Base-by-base conservation (phyloP, 2,797 vertebrate species). In the Toxotes lorentzi region DNA sequence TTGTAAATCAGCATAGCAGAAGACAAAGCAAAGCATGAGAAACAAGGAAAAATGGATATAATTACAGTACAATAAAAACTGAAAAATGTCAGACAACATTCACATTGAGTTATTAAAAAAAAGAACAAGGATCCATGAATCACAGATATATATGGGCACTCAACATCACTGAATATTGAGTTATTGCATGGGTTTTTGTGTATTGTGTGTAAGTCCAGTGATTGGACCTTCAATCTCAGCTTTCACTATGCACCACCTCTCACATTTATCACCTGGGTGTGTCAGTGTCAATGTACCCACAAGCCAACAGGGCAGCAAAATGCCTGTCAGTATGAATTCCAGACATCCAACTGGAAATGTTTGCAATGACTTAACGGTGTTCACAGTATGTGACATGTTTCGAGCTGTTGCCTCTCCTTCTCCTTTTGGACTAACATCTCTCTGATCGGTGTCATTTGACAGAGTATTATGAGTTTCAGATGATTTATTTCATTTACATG, bases 301-400 rank as follows among this genome's bases (percentile, higher is more conserved):
- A 78, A 75, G 73, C 45, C 62, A 79, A 60, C 48, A 41, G 62
- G 24, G 68, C 69, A 73, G 64, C 11, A 71, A 78, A 75, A 59
- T 17, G 13, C 60, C 76, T 73, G 68, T 79, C 38, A 73, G 13
- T 50, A 34, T 78, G 30, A 67, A 64, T 50, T 61, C 54, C 41
- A 17, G 16, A 40, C 34, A 32, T 34, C 12, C 8, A 30, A 71
- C 21, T 62, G 14, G 27, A 73, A 57, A 54, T n/a, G 35, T 6
- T 62, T n/a, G 21, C 43, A 50, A 12, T n/a, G 35, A 58, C 70
- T 67, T 32, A 64, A 4, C 41, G 14, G 23, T 64, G 35, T 61
- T 78, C 32, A 45, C 35, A 16, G 12, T 45, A 19, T 40, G 68
- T 38, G 38, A 62, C 50, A 32, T 23, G 2, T 70, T 65, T 65